A percentile compares a stretch with the other conserved stretches of the same genome.
phyloP scores from a whole-genome alignment of 2,888 invertebrate genomes.

The Falcaria lacertinaria region DNA sequence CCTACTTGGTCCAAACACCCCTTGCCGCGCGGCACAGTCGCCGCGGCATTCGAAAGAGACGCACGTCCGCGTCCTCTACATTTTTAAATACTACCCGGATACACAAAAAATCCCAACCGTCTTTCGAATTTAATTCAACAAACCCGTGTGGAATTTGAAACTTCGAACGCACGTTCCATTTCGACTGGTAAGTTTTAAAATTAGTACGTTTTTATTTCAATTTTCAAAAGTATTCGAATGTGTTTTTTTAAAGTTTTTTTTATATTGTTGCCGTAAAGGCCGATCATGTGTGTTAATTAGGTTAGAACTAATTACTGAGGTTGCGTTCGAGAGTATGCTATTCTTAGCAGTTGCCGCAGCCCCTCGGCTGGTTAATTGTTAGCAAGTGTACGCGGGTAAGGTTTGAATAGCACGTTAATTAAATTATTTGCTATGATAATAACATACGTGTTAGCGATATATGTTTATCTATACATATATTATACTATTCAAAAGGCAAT shows the following conservation, averaged over 20 bases:
- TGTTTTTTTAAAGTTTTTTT: background rate
- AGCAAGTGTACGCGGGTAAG: background rate
- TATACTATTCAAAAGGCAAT: too few species aligned
- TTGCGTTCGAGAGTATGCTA: constrained; percentile 18
- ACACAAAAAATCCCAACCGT: background rate
- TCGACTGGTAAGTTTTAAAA: background rate
- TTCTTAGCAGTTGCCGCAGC: constrained; percentile 15
- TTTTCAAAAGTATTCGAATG: background rate
- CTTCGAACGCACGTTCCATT: constrained; percentile 20
- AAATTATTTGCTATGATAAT: background rate
- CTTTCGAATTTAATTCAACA: background rate
- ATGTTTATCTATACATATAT: too few species aligned
- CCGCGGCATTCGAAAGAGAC: constrained; percentile 33
- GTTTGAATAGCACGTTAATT: background rate
- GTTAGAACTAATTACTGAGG: constrained; percentile 64
- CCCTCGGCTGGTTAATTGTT: background rate
- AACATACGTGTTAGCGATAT: too few species aligned
- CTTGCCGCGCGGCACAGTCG: constrained; percentile 42
- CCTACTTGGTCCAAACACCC: constrained; percentile 13
- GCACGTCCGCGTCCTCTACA: constrained; percentile 36
- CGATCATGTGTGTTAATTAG: constrained; percentile 50
- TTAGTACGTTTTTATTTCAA: background rate
- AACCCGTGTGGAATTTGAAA: constrained; percentile 24
- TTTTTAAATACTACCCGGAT: constrained; percentile 9
- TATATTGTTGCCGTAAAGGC: constrained; percentile 25